A percentile compares a stretch with the other conserved stretches of the same genome.
phyloP scores from a whole-genome alignment of 64 coral and sea anemone species.

The Acropora yongei region DNA sequence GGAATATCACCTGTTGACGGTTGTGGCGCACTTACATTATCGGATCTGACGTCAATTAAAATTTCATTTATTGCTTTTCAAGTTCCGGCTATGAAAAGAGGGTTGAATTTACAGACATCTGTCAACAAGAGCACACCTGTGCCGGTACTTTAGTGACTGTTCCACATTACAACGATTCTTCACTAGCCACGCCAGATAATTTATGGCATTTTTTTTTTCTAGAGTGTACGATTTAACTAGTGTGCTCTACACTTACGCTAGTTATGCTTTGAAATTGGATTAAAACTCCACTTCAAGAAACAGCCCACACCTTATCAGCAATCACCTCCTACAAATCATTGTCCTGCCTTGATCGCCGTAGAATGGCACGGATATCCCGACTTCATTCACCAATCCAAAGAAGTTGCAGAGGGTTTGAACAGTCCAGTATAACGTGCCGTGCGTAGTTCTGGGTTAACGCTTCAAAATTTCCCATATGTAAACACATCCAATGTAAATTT shows the following conservation, averaged over 20 bases:
- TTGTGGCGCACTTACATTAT: too few relatives aligned
- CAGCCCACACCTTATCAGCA: constrained; percentile 41
- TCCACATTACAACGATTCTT: constrained; percentile 4
- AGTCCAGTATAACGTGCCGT: constrained; percentile 14
- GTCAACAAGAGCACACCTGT: constrained; percentile 38
- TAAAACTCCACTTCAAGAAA: constrained; percentile 46
- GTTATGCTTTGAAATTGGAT: constrained; percentile 60
- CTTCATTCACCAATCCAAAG: constrained; percentile 41
- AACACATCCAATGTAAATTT: too few relatives aligned
- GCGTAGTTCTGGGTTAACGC: not conserved
- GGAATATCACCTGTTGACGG: too few relatives aligned
- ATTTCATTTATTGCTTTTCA: too few relatives aligned
- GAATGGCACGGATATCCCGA: constrained; percentile 52
- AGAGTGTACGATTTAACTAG: constrained; percentile 48
- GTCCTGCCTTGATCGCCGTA: constrained; percentile 41
- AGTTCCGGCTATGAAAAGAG: too few relatives aligned
- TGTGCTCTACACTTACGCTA: constrained; percentile 38
- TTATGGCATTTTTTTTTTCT: constrained; percentile 58
- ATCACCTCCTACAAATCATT: constrained; percentile 16
- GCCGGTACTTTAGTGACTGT: constrained; percentile 67
- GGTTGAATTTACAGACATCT: too few relatives aligned
- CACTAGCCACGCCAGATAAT: not conserved
- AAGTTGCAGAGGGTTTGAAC: constrained; percentile 34
- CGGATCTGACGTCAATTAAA: too few relatives aligned
- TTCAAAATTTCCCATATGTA: too few relatives aligned